phyloP scores from a whole-genome alignment of 2,797 vertebrate genomes.

The Meda fulgida region DNA sequence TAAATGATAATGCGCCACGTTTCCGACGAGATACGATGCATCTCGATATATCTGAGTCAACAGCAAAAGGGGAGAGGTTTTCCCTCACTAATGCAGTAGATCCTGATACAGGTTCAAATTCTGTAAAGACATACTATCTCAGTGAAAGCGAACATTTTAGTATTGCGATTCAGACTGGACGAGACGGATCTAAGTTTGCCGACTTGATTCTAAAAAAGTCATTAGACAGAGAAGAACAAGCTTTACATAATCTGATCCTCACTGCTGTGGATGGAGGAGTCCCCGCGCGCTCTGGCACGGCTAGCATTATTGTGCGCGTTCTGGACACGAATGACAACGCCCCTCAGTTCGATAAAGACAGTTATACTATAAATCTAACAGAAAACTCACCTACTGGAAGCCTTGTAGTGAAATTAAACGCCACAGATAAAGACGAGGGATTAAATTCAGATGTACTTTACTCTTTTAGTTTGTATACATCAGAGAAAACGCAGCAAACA shows the following conservation, averaged over 20 bases:
- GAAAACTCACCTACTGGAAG: slow-evolving; percentile 75
- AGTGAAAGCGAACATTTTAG: slow-evolving; percentile 72
- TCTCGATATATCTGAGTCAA: slow-evolving; percentile 68
- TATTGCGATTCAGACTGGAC: slow-evolving; percentile 64
- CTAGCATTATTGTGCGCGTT: slow-evolving; percentile 59
- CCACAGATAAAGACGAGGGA: slow-evolving; percentile 74
- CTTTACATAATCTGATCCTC: slow-evolving; percentile 65
- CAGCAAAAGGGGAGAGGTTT: slow-evolving; percentile 59
- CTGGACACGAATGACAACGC: slow-evolving; percentile 65
- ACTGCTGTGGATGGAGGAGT: slow-evolving; percentile 62
- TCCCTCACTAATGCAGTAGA: slow-evolving; percentile 68
- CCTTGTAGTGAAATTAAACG: slow-evolving; percentile 76
- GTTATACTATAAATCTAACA: slow-evolving; percentile 53
- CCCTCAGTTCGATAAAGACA: slow-evolving; percentile 58
- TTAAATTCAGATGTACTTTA: slow-evolving; percentile 66
- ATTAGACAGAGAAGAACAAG: slow-evolving; percentile 71
- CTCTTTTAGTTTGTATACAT: slow-evolving; percentile 75
- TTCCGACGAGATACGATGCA: slow-evolving; percentile 58
- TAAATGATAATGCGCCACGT: slow-evolving; percentile 70
- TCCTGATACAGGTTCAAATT: slow-evolving; percentile 66
- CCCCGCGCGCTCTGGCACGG: slow-evolving; percentile 60
- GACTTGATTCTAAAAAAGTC: slow-evolving; percentile 70
- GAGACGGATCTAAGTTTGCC: slow-evolving; percentile 63
- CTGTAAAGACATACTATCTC: slow-evolving; percentile 68
- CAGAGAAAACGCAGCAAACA: slow-evolving; percentile 73